These are phyloP conservation scores for Chymomyza caudatula DNA, from an alignment of 2,888 invertebrate species.

Conservation along the genomic window DNA sequence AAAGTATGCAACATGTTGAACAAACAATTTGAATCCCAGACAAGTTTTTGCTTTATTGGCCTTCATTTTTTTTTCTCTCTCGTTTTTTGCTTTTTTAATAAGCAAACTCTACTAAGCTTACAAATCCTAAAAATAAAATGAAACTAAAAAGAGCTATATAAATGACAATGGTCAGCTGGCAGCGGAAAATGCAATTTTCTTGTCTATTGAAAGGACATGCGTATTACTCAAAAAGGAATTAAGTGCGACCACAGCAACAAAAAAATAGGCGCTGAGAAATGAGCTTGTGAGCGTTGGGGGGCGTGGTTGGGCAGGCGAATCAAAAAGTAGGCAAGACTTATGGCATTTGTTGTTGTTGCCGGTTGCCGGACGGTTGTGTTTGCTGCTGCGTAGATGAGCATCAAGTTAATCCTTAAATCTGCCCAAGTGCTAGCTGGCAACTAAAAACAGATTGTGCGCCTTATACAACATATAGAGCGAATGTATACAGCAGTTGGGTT, in stretches of 20 bases:
- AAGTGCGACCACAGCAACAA: constrained; percentile 37
- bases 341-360: constrained; percentile 38
- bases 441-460: constrained; percentile 57
- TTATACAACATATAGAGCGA: not conserved
- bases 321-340: constrained; percentile 60
- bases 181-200: constrained; percentile 61
- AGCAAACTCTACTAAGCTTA: constrained; percentile 3
- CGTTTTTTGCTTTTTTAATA: not conserved
- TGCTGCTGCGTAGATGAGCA: constrained; percentile 50
- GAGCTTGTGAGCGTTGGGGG: constrained; percentile 5
- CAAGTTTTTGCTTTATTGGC: not conserved
- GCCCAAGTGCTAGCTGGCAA: constrained; percentile 60
- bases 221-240: constrained; percentile 73
- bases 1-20: not conserved
- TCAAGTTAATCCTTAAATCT: constrained; percentile 71
- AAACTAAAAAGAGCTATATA: constrained; percentile 27
- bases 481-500: constrained; percentile 11
- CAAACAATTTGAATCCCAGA: not conserved
- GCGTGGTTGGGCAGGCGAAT: constrained; percentile 35
- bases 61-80: not conserved
- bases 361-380: no score
- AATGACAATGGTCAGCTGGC: not conserved
- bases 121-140: constrained; percentile 40
- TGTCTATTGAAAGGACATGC: constrained; percentile 47
- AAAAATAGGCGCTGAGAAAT: constrained; percentile 18